Base-by-base conservation (phyloP, 2,113 vertebrate genomes). In the Passer domesticus region DNA sequence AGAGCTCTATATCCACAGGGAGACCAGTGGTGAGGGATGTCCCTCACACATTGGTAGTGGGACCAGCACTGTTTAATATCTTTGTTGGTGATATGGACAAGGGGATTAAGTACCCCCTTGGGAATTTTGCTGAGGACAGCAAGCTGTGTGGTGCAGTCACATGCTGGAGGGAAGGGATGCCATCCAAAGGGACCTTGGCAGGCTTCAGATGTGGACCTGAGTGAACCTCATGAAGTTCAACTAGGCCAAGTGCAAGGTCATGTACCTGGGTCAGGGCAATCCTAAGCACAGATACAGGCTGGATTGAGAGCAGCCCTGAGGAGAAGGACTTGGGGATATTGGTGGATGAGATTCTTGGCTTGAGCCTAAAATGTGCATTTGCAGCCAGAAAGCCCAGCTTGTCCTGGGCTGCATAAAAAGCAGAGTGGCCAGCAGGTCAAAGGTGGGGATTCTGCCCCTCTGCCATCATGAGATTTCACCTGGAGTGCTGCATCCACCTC, bases 41-140 rank as follows among this genome's bases (percentile, higher is more conserved):
- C 67, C 30, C 30, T 53, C 9, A 11, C 1, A 0, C 3, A 3
- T 0, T 50, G 15, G 12, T 53, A 16, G 7, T 14, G 52, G 30
- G 66, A 60, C 13, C 30, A 44, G 28, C 11, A 22, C 24, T 9
- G 2, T 30, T 58, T 20, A 55, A 15, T 35, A 17, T 24, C n/a
- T 60, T 67, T 41, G 14, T 14, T 27, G 25, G 25, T 11, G 52
- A 41, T 46, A 23, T 11, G 39, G 30, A 59, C 14, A 50, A 14
- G 9, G 20, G 28, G 12, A 19, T 31, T 41, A 74, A 66, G 11
- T 27, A 28, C 33, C 59, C 8, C 19, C 50, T 16, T 22, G 10
- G 52, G 28, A 60, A 73, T 52, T 50, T 27, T 59, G 44, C 20
- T 25, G 20, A 19, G 6, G 2, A 39, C 17, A 35, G 16, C 24